Conservation (phyloP, 2,113 vertebrate genomes). For the Oncorhynchus gorbuscha region DNA sequence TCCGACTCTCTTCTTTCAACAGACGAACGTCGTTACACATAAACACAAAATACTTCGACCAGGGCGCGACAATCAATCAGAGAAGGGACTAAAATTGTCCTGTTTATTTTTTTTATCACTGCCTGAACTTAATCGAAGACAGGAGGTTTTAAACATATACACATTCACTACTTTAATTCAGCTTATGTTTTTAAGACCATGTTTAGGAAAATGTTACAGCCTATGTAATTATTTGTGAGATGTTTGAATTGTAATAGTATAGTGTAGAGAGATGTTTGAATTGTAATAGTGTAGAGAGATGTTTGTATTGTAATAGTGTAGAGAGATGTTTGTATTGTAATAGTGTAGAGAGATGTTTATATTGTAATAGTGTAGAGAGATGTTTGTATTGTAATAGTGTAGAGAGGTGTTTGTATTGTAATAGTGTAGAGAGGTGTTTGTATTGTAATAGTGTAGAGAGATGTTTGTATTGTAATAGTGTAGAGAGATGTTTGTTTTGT, state of each 20-base stretch:
- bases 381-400: no score
- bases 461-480: no score
- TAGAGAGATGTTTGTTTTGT: constrained; percentile 11
- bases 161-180: constrained; percentile 55
- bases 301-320: no score
- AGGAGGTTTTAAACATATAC: constrained; percentile 33
- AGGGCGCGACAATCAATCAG: constrained; percentile 18
- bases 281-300: no score
- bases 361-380: no score
- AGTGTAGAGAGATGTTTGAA: no score
- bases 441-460: no score
- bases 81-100: constrained; percentile 56
- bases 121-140: constrained; percentile 51
- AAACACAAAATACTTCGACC: no score
- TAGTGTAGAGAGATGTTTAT: background rate
- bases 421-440: background rate
- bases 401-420: constrained; percentile 11
- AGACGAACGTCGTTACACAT: no score
- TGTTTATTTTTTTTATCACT: constrained; percentile 66
- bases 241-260: background rate
- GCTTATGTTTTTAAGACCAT: constrained; percentile 44
- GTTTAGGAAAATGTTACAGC: background rate
- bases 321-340: constrained; percentile 10
- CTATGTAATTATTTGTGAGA: constrained; percentile 4
- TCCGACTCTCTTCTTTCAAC: no score